Evolutionary conservation across 2,888 invertebrate genomes (phyloP), one percentile per base, ranked within the genome.

Genomic region (Lasioglossum vierecki): DNA sequence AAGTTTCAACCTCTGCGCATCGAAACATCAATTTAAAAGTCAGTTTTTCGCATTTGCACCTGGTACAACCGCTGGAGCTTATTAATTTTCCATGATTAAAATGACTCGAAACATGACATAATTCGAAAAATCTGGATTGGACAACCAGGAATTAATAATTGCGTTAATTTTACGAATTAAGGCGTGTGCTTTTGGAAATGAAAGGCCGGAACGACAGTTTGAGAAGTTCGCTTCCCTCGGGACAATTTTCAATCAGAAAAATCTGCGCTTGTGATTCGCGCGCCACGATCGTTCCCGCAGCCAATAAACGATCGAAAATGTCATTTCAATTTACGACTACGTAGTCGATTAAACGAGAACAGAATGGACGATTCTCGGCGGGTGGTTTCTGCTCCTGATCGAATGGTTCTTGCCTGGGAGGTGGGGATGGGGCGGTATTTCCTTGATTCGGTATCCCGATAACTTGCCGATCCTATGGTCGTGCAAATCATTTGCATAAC

Each of bases 401-500:
- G 49, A 39, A 70, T 44, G 39, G 44, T 66, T 49, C 72, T 73
- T 76, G 57, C 30, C 44, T 30, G 68, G 22, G 18, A 44, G 49
- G 0, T 6, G 49, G 18, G 22, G 22, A 6, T 6, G 8, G 49
- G 49, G 8, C 13, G 15, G 68, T 70, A 77, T 71, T 76, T 77
- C 60, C 76, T 77, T 46, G 85, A 88, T 87, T 88, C 76, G 78
- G 35, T 66, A 66, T 22, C 39, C 39, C 68, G 80, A 75, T 78
- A 82, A 78, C 76, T 84, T 75, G 57, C 66, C 68, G 70, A 30
- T 73, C 72, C 71, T 41, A 39, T 41, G 80, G 11, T 6, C 75
- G 30, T 35, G 72, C 79, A 76, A 84, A 82, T 81, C 81, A 85
- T 89, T 88, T 89, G 80, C 88, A 88, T 86, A 84, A 86, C 84